phyloP scores from a whole-genome alignment of 1,140 invertebrate species.

The Diploscapter pachys region DNA sequence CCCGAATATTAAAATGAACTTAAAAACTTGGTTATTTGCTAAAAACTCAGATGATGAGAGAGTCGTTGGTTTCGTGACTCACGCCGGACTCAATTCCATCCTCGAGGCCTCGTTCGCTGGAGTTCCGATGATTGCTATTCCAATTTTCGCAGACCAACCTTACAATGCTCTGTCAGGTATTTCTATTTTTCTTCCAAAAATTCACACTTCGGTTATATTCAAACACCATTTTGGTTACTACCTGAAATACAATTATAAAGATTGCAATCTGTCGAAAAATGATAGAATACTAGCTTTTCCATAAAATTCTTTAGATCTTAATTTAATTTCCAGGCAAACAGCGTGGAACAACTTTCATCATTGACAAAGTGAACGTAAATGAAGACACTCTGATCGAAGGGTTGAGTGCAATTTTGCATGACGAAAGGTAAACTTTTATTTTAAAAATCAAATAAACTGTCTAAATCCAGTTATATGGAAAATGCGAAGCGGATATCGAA shows the following conservation, averaged over 20 bases:
- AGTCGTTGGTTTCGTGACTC: constrained; percentile 67
- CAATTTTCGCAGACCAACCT: constrained; percentile 69
- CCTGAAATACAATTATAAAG: not conserved
- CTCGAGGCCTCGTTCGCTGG: constrained; percentile 70
- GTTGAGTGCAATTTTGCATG: not conserved
- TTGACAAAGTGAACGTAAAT: constrained; percentile 9
- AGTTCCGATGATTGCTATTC: constrained; percentile 70
- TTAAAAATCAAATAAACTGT: constrained; percentile 6
- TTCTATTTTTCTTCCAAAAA: not conserved
- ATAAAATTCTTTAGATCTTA: not conserved
- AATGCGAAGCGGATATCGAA: constrained; percentile 14
- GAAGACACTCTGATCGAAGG: not conserved
- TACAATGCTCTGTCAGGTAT: constrained; percentile 44
- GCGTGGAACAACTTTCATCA: not conserved
- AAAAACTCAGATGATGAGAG: constrained; percentile 24
- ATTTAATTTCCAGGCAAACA: not conserved
- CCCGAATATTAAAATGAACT: not conserved
- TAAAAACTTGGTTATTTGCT: not conserved
- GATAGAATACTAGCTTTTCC: not conserved
- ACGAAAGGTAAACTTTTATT: constrained; percentile 5
- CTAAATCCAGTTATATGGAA: constrained; percentile 2
- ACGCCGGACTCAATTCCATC: constrained; percentile 69
- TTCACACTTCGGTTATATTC: not conserved
- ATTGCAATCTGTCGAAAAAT: not conserved
- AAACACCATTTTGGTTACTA: not conserved